These are phyloP conservation scores for Celastrina argiolus DNA, from an alignment of 2,888 invertebrate genomes.

Conservation along the genomic window DNA sequence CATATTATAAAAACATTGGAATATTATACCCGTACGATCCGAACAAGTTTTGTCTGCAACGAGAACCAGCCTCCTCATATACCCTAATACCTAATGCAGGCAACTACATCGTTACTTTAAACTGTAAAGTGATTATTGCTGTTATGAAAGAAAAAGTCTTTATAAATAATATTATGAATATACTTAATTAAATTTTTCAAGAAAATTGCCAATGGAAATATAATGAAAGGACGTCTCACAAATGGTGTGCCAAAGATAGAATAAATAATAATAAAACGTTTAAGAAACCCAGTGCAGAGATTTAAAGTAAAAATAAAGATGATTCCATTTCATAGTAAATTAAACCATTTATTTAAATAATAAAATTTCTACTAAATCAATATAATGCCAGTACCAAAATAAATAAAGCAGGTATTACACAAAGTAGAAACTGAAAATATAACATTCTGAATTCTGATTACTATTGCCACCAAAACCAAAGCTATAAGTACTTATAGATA, in stretches of 20 bases:
- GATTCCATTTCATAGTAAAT: too few relatives aligned
- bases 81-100: neutral
- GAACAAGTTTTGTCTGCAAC: too few relatives aligned
- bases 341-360: neutral
- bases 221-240: neutral
- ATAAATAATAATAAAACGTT: neutral
- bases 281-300: neutral
- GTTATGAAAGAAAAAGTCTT: slow-evolving; percentile 22
- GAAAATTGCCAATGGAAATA: neutral
- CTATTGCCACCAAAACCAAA: neutral
- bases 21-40: too few relatives aligned
- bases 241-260: neutral
- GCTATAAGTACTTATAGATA: neutral
- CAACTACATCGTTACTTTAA: neutral
- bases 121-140: slow-evolving; percentile 56
- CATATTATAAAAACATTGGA: too few relatives aligned
- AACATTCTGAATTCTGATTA: neutral
- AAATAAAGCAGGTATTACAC: neutral
- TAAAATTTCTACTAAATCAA: neutral
- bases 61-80: too few relatives aligned
- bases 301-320: neutral
- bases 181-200: neutral
- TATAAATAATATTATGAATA: slow-evolving; percentile 25
- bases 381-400: neutral
- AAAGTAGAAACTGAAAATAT: neutral